Conservation (phyloP, 2,797 vertebrate genomes). For the Setipinna tenuifilis region DNA sequence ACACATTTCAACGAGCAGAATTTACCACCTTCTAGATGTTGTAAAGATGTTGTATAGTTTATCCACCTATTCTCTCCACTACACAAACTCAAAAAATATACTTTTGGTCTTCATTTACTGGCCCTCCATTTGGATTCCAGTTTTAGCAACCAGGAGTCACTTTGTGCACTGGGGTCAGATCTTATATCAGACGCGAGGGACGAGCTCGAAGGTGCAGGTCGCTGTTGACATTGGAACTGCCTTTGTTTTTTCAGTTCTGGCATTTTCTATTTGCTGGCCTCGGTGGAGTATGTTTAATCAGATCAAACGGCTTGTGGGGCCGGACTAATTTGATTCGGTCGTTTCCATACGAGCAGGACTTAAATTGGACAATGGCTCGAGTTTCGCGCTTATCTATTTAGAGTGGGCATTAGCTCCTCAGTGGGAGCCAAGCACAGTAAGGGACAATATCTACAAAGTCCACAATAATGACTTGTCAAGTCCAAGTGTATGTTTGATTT, state of each 20-base stretch:
- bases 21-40: too few relatives aligned
- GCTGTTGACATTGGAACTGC: constrained; percentile 44
- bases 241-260: constrained; percentile 16
- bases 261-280: constrained; percentile 34
- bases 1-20: too few relatives aligned
- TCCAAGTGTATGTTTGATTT: not conserved
- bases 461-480: not conserved
- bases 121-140: not conserved
- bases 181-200: not conserved
- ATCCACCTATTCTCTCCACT: too few relatives aligned
- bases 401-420: not conserved
- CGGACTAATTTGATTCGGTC: constrained; percentile 45
- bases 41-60: too few relatives aligned
- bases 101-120: too few relatives aligned
- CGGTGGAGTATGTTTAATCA: constrained; percentile 40
- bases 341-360: constrained; percentile 14
- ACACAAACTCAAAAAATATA: too few relatives aligned
- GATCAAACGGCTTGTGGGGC: constrained; percentile 39
- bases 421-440: not conserved
- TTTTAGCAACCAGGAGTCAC: not conserved
- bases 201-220: not conserved
- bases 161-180: constrained; percentile 5
- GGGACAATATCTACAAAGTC: not conserved
- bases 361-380: constrained; percentile 26
- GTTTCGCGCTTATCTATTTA: constrained; percentile 45